Evolutionary conservation across 2,888 invertebrate species (phyloP).

Genomic region (Coremacera marginata): DNA sequence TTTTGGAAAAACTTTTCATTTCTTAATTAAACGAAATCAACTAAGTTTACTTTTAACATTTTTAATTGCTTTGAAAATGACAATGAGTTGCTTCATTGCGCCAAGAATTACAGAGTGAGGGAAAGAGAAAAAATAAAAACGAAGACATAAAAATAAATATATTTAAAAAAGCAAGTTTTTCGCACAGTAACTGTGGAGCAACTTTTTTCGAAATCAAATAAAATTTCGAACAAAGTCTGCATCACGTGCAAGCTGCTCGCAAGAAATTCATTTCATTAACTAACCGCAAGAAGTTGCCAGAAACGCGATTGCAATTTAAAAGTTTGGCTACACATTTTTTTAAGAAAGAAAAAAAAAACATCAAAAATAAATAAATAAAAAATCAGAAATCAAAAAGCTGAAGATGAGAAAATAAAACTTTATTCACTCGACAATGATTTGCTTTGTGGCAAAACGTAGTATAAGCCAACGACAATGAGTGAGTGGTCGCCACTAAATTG

Average conservation of each 20-base stretch:
- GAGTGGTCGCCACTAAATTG: neutral
- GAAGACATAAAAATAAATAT: neutral
- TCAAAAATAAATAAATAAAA: too few species aligned
- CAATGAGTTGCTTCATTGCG: slow-evolving; percentile 39
- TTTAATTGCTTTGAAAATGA: slow-evolving; percentile 43
- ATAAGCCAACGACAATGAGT: neutral
- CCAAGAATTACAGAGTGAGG: neutral
- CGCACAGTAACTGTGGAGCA: neutral
- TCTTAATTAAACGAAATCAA: slow-evolving; percentile 23
- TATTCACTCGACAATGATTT: too few species aligned
- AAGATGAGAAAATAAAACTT: too few species aligned
- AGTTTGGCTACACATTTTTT: neutral
- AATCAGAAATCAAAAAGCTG: neutral
- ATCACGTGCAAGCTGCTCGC: neutral
- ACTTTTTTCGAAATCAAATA: slow-evolving; percentile 24
- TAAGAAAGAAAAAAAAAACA: neutral
- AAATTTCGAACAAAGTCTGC: slow-evolving; percentile 14
- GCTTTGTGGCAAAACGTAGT: too few species aligned
- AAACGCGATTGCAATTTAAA: slow-evolving; percentile 23
- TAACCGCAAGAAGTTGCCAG: slow-evolving; percentile 27
- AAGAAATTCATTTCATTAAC: slow-evolving; percentile 30
- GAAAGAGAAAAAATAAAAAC: neutral
- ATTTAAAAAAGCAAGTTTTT: neutral
- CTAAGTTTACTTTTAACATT: slow-evolving; percentile 28
- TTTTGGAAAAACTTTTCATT: slow-evolving; percentile 4